phyloP scores from a whole-genome alignment of 2,888 invertebrate genomes.

The Erynnis tages region DNA sequence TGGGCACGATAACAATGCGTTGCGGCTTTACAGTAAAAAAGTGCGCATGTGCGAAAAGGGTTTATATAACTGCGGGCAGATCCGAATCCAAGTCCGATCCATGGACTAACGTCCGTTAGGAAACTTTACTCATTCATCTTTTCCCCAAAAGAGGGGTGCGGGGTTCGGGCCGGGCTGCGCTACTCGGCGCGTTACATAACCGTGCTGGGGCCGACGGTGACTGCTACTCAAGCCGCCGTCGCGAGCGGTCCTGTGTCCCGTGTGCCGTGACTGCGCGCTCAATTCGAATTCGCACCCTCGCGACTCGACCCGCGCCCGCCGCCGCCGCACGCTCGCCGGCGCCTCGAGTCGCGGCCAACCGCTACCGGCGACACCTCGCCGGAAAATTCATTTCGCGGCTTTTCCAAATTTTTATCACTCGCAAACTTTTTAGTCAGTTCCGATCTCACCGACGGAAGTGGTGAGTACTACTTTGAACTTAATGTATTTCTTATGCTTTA shows the following conservation, averaged over 20 bases:
- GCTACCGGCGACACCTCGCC: neutral
- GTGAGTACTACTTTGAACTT: conserved; percentile 64
- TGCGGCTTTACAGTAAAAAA: conserved; percentile 31
- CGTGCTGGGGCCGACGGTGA: conserved; percentile 52
- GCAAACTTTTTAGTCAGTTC: neutral
- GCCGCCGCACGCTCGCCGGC: conserved; percentile 6
- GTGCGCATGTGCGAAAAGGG: conserved; percentile 60
- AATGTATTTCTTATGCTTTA: conserved; percentile 39
- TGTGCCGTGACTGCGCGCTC: conserved; percentile 35
- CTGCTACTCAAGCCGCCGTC: conserved; percentile 54
- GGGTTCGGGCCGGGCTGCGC: conserved; percentile 66
- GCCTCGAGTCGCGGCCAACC: conserved; percentile 10
- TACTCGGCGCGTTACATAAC: conserved; percentile 66
- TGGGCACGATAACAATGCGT: conserved; percentile 29
- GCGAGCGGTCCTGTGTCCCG: conserved; percentile 50
- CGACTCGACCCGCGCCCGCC: conserved; percentile 16
- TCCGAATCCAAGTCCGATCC: conserved; percentile 62
- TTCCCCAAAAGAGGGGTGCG: conserved; percentile 74
- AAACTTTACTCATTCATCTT: conserved; percentile 80
- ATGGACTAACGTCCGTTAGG: conserved; percentile 72
- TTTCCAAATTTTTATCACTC: conserved; percentile 38
- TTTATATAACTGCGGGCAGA: conserved; percentile 69
- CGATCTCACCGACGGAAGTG: conserved; percentile 46
- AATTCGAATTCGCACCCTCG: conserved; percentile 37
- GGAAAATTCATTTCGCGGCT: conserved; percentile 43